These are phyloP conservation scores for Pocota personata DNA, from an alignment of 2,888 invertebrate genomes.

Conservation along the genomic window DNA sequence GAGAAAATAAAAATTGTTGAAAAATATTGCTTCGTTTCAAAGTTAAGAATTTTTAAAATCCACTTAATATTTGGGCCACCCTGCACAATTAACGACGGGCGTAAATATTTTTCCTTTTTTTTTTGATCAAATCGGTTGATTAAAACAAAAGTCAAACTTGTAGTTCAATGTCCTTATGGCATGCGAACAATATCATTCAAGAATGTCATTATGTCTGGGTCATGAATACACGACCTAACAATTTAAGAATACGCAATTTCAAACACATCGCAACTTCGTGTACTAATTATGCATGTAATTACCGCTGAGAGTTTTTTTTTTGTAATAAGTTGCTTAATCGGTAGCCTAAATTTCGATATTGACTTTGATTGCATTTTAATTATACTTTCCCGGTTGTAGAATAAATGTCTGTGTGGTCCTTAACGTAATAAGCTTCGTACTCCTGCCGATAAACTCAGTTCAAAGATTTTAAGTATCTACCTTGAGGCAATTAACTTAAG, in stretches of 20 bases:
- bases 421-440: not conserved
- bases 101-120: too few relatives aligned
- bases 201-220: not conserved
- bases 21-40: too few relatives aligned
- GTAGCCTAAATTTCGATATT: not conserved
- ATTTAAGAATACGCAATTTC: too few relatives aligned
- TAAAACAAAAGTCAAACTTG: too few relatives aligned
- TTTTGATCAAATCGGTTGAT: too few relatives aligned
- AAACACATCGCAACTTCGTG: not conserved
- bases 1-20: too few relatives aligned
- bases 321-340: not conserved
- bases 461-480: not conserved
- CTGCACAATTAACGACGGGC: too few relatives aligned
- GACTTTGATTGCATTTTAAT: slow-evolving; percentile 25
- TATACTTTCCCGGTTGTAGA: not conserved
- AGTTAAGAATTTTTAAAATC: too few relatives aligned
- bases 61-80: too few relatives aligned
- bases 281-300: not conserved
- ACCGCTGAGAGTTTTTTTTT: not conserved
- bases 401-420: not conserved
- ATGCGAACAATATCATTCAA: too few relatives aligned
- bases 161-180: too few relatives aligned
- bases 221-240: too few relatives aligned
- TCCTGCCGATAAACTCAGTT: not conserved
- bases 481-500: not conserved